Evolutionary conservation across 2,113 vertebrate genomes (phyloP).

Genomic region (Donacobius atricapilla): DNA sequence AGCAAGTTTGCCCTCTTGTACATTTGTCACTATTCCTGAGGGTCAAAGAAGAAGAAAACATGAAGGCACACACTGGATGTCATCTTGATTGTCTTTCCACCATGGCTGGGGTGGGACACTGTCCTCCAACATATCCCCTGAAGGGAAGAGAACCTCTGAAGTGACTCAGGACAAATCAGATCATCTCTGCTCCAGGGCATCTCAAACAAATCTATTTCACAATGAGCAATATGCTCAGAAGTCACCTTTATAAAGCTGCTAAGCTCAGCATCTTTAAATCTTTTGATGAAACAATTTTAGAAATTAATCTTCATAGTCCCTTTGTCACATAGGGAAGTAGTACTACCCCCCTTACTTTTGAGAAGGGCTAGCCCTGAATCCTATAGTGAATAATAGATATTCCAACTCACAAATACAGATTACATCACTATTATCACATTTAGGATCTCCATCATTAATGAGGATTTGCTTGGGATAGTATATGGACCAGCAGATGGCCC

Average conservation of each 20-base stretch:
- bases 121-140: background rate
- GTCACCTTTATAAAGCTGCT: background rate
- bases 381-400: background rate
- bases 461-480: background rate
- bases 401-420: background rate
- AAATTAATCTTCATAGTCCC: background rate
- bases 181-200: background rate
- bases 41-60: background rate
- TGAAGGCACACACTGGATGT: background rate
- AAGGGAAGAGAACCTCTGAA: background rate
- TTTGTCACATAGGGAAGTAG: background rate
- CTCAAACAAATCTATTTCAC: background rate
- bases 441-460: background rate
- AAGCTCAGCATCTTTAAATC: background rate
- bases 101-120: background rate
- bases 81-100: background rate
- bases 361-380: background rate
- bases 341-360: background rate
- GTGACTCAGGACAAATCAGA: background rate
- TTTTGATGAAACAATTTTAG: background rate
- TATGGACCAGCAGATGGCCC: background rate
- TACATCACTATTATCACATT: background rate
- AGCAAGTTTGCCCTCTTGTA: background rate
- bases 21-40: background rate
- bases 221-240: background rate